Evolutionary conservation across 1,140 invertebrate species (phyloP).

Genomic region (Drosophila subobscura): DNA sequence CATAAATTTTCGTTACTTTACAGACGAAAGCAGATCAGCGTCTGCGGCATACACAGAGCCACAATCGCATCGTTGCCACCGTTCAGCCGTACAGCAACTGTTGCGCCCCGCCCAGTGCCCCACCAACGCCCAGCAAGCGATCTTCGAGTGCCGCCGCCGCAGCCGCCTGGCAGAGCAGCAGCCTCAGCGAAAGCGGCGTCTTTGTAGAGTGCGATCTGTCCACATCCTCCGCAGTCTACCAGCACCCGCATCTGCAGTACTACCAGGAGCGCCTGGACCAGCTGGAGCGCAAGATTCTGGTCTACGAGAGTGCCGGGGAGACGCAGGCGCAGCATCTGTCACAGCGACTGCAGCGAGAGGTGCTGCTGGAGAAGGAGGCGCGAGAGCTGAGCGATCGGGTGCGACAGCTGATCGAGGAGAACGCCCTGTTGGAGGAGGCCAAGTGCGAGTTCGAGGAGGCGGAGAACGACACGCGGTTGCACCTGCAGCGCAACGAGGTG

Average conservation of each 20-base stretch:
- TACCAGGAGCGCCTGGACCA: constrained; percentile 86
- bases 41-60: constrained; percentile 7
- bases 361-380: constrained; percentile 85
- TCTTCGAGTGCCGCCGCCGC: constrained; percentile 17
- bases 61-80: constrained; percentile 77
- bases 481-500: constrained; percentile 85
- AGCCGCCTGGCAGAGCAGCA: constrained; percentile 71
- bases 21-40: constrained; percentile 42
- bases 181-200: constrained; percentile 87
- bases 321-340: constrained; percentile 85
- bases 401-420: constrained; percentile 85
- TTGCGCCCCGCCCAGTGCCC: constrained; percentile 64
- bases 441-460: constrained; percentile 88
- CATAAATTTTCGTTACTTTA: constrained; percentile 46
- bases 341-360: constrained; percentile 85
- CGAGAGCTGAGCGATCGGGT: constrained; percentile 85
- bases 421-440: constrained; percentile 86
- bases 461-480: constrained; percentile 88
- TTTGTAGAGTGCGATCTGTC: constrained; percentile 84
- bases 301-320: constrained; percentile 86
- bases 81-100: constrained; percentile 80
- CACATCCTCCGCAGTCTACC: constrained; percentile 83
- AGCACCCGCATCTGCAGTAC: constrained; percentile 85
- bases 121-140: constrained; percentile 62
- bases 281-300: constrained; percentile 85